phyloP scores from a whole-genome alignment of 2,113 vertebrate species.

The Mesitornis unicolor region DNA sequence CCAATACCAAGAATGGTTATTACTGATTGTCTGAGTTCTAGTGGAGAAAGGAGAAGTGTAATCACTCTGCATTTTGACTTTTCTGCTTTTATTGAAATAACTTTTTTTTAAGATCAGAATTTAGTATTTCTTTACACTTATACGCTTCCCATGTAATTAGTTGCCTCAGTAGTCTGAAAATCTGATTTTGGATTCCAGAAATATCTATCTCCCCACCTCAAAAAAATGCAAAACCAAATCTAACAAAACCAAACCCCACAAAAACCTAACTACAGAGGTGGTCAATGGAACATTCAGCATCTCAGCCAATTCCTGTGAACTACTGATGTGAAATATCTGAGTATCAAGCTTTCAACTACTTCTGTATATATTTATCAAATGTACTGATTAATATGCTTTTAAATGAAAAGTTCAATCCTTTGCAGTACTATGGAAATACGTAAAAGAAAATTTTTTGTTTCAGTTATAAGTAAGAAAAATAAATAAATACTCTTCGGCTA shows the following conservation, averaged over 20 bases:
- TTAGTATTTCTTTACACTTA: neutral
- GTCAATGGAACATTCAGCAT: neutral
- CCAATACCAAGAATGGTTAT: neutral
- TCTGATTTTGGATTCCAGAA: neutral
- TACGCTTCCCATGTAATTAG: neutral
- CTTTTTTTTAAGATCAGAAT: neutral
- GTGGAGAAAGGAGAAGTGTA: neutral
- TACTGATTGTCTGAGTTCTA: neutral
- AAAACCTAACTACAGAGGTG: neutral
- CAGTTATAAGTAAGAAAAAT: neutral
- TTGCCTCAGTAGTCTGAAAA: neutral
- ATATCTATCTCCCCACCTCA: neutral
- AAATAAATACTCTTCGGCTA: neutral
- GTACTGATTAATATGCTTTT: neutral
- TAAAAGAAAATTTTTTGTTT: neutral
- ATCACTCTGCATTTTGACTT: no score
- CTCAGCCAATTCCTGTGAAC: neutral
- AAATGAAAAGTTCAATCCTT: neutral
- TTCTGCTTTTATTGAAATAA: neutral
- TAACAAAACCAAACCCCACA: accelerated
- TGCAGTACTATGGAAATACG: neutral
- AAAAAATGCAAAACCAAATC: no score
- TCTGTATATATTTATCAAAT: neutral
- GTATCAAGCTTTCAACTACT: neutral
- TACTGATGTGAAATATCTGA: neutral